Conservation (phyloP, 2,797 vertebrate genomes). For the Typhlichthys subterraneus region DNA sequence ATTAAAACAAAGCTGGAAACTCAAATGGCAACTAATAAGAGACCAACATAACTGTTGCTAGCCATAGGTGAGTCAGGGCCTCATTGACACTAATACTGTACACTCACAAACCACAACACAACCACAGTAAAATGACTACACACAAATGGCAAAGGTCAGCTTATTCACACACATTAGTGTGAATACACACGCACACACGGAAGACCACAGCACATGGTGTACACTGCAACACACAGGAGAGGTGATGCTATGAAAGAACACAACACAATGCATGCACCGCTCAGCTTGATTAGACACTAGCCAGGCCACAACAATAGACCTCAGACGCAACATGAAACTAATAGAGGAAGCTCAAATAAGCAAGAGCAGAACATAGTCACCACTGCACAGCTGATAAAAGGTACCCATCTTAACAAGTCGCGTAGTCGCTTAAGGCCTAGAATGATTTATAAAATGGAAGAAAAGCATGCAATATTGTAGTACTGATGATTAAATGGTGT, state of each 20-base stretch:
- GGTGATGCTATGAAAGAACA: not conserved
- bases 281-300: conserved; percentile 1
- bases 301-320: not conserved
- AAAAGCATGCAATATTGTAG: too few relatives aligned
- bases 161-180: not conserved
- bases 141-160: not conserved
- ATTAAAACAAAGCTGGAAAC: not conserved
- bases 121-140: conserved; percentile 11
- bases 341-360: conserved; percentile 10
- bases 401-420: not conserved
- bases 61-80: not conserved
- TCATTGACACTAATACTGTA: not conserved
- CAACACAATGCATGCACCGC: conserved; percentile 8
- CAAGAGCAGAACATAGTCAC: conserved; percentile 18
- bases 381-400: conserved; percentile 11
- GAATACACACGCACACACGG: conserved; percentile 9
- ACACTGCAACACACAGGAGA: conserved; percentile 5
- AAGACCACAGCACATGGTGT: conserved; percentile 11
- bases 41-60: not conserved
- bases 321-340: not conserved
- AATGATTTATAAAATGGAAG: too few relatives aligned
- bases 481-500: too few relatives aligned
- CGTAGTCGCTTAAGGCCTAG: not conserved
- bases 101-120: conserved; percentile 1
- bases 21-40: not conserved